Base-by-base conservation (phyloP, 2,797 vertebrate genomes). In the Eulemur albifrons region DNA sequence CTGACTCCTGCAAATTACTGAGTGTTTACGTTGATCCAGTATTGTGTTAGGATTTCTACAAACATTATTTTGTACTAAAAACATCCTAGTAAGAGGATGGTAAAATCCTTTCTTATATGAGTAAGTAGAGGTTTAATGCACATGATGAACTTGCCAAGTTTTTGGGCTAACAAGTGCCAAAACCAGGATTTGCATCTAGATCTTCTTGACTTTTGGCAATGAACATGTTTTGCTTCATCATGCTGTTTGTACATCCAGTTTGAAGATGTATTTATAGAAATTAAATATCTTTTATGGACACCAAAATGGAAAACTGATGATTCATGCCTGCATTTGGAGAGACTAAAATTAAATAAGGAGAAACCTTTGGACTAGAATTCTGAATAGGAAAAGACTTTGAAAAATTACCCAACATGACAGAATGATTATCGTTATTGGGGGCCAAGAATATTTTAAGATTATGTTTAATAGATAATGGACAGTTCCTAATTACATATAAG, bases 141-240 rank as follows among this genome's bases (percentile, higher is more conserved):
- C 25, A 69, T 59, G 48, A 81, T 5, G 10, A 75, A 20, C 25
- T 88, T 85, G 35, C 43, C 59, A 94, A 52, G 48, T 40, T 48
- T 45, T 40, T 82, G 54, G 79, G 18, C 48, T 90, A 82, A 54
- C 1, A 76, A 52, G 30, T 63, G 40, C n/a, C n/a, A 63, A 57
- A 35, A 35, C 11, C 14, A 54, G 57, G 27, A 85, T 92, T 94
- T 73, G 54, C 90, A 88, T 87, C 52, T 67, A 84, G 48, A 32
- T 77, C 43, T 90, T 94, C 89, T 82, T 52, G 70, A 90, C 27
- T 85, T n/a, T 95, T 93, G 91, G 25, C 67, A 70, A 2, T 79
- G 67, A 82, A 54, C 7, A 9, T 77, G 17, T 93, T 96, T 94
- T 85, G 38, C 43, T 77, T 93, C 50, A 35, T 75, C 32, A 48